phyloP scores from a whole-genome alignment of 53 echinoderm and acorn worm species.

The Echinometra lucunter region DNA sequence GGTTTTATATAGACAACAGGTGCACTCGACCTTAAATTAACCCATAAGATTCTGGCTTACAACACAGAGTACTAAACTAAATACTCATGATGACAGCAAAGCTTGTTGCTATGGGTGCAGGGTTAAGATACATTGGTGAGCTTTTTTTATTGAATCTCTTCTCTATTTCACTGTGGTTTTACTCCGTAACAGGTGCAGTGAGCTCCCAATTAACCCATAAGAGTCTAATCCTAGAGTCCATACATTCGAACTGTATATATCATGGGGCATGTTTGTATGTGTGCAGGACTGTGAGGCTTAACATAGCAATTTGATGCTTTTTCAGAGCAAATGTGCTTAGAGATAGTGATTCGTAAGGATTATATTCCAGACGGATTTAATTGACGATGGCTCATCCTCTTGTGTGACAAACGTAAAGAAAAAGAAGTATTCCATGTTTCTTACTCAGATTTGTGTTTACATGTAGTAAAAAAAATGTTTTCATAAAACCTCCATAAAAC shows the following conservation, averaged over 20 bases:
- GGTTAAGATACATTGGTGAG: background rate
- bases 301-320: background rate
- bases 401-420: background rate
- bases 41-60: background rate
- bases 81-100: background rate
- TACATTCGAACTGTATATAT: background rate
- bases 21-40: background rate
- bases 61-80: background rate
- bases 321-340: background rate
- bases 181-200: conserved; percentile 4
- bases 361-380: conserved; percentile 40
- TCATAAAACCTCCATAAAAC: background rate
- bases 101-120: background rate
- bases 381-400: conserved; percentile 21
- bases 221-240: background rate
- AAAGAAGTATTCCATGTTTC: background rate
- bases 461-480: background rate
- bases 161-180: conserved; percentile 21
- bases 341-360: conserved; percentile 32
- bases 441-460: background rate
- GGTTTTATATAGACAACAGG: background rate
- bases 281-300: background rate
- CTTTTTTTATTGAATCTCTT: background rate
- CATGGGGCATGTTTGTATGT: background rate
- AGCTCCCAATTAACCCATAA: background rate